Conservation (phyloP, 2,888 invertebrate genomes). For the Deilephila porcellus region DNA sequence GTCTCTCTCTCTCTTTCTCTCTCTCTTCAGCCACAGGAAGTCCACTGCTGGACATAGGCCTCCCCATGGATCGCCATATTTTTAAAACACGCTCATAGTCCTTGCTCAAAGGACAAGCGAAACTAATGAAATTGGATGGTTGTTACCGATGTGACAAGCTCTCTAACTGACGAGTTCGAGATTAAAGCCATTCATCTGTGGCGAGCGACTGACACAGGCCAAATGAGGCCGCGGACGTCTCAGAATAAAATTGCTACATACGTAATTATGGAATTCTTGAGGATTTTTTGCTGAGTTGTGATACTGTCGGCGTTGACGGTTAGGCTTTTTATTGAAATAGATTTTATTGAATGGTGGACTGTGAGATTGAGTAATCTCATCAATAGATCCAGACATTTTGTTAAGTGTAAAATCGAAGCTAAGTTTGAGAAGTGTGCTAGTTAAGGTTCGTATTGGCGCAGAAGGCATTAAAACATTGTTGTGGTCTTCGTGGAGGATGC, state of each 20-base stretch:
- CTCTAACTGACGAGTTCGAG: constrained; percentile 36
- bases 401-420: no score
- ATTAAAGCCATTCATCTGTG: constrained; percentile 43
- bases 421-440: no score
- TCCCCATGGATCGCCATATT: no score
- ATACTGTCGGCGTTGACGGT: not conserved
- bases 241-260: constrained; percentile 14
- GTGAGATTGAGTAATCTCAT: not conserved
- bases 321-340: not conserved
- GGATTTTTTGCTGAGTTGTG: not conserved
- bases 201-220: constrained; percentile 26
- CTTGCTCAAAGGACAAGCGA: constrained; percentile 5
- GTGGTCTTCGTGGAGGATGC: no score
- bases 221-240: constrained; percentile 20
- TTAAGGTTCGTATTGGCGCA: no score
- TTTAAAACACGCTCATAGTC: not conserved
- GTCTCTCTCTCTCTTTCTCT: no score
- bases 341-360: not conserved
- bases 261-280: not conserved
- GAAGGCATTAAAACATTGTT: no score
- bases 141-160: constrained; percentile 30
- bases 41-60: no score
- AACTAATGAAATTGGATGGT: constrained; percentile 33
- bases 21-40: no score
- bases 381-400: not conserved